Conservation (phyloP, 2,797 vertebrate genomes). For the Peromyscus eremicus region DNA sequence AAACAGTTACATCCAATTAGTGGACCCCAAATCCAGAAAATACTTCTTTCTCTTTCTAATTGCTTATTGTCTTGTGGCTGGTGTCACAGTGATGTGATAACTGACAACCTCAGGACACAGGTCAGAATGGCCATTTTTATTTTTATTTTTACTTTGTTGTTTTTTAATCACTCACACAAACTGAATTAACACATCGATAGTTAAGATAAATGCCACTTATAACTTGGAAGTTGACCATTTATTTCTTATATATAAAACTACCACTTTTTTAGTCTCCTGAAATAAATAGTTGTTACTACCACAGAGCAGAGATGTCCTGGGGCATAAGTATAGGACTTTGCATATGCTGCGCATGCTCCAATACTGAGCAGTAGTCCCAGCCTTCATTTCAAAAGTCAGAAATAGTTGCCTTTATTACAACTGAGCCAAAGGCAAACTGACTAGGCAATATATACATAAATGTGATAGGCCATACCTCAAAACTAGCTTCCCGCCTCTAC, state of each 20-base stretch:
- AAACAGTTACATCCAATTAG: background rate
- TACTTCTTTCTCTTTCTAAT: background rate
- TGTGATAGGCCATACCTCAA: background rate
- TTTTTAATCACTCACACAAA: conserved; percentile 43
- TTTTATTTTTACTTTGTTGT: background rate
- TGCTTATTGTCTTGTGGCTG: background rate
- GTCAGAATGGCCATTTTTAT: background rate
- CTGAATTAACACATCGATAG: conserved; percentile 18
- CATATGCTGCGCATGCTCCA: background rate
- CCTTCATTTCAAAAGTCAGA: conserved; percentile 29
- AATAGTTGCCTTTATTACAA: background rate
- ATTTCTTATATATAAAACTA: conserved; percentile 29
- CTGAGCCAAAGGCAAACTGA: background rate
- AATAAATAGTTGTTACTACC: background rate
- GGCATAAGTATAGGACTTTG: background rate
- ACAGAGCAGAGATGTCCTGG: background rate
- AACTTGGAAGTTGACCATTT: background rate
- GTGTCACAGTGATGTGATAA: background rate
- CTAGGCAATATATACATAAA: background rate
- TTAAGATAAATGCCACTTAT: background rate
- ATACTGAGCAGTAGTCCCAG: background rate
- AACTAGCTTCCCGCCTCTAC: background rate
- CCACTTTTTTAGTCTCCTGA: background rate
- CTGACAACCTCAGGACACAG: background rate
- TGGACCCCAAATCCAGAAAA: background rate